Evolutionary conservation across 1,140 invertebrate species (phyloP).

Genomic region (Sycophila sp.): DNA sequence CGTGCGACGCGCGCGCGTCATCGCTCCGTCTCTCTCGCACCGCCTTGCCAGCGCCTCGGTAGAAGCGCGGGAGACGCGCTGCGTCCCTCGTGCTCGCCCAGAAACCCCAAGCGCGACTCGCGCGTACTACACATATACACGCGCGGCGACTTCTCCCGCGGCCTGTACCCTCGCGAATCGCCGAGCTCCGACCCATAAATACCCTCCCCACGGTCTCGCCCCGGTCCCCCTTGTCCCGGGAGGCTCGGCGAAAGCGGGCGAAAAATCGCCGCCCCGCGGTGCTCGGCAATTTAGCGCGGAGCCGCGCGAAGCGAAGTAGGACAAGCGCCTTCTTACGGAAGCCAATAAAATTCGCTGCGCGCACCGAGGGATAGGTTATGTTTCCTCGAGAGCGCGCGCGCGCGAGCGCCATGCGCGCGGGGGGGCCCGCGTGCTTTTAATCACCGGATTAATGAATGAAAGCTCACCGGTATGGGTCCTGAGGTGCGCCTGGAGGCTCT

Average conservation of each 20-base stretch:
- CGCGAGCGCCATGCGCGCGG: too few species aligned
- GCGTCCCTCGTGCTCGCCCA: background rate
- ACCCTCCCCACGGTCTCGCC: too few species aligned
- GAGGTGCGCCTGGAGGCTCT: conserved; percentile 83
- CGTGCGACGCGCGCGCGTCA: background rate
- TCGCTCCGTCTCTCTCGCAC: conserved; percentile 1
- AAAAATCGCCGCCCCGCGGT: background rate
- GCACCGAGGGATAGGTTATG: conserved; percentile 21
- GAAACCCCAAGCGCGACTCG: background rate
- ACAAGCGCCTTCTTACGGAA: background rate
- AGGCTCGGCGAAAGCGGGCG: background rate
- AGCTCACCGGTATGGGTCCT: conserved; percentile 80
- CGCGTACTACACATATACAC: background rate
- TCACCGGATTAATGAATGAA: conserved; percentile 13
- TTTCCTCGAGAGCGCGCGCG: conserved; percentile 19
- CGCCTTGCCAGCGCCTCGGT: background rate
- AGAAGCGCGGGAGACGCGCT: conserved; percentile 30
- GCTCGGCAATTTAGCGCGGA: too few species aligned
- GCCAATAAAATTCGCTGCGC: background rate
- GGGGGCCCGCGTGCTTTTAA: too few species aligned
- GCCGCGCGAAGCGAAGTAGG: background rate
- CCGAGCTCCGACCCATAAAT: too few species aligned
- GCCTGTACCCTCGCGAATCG: too few species aligned
- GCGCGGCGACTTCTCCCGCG: too few species aligned
- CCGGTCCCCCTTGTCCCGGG: too few species aligned